phyloP scores from a whole-genome alignment of 2,888 invertebrate species.

The Epirrhoe tristata region DNA sequence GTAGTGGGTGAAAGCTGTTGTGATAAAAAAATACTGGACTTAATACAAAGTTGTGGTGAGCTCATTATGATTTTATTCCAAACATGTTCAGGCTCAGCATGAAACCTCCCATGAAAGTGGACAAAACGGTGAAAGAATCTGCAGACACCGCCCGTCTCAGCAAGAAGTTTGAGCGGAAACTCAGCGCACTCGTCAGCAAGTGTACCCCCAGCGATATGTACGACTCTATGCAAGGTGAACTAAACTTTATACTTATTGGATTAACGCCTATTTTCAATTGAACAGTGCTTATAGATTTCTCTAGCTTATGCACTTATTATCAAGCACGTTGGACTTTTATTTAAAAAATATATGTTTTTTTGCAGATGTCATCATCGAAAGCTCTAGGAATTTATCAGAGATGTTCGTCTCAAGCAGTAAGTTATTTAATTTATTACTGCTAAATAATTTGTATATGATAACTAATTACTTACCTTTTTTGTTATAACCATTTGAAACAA shows the following conservation, averaged over 20 bases:
- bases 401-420: constrained; percentile 68
- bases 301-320: no score
- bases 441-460: no score
- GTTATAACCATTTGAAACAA: no score
- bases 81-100: constrained; percentile 44
- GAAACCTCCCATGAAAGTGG: constrained; percentile 58
- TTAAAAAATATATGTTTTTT: no score
- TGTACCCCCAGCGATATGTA: constrained; percentile 56
- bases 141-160: constrained; percentile 68
- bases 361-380: constrained; percentile 74
- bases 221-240: constrained; percentile 71
- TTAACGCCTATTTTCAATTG: background rate
- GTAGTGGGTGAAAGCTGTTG: no score
- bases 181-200: constrained; percentile 57
- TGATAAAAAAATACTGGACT: no score
- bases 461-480: no score
- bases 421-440: constrained; percentile 36
- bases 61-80: background rate
- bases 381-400: constrained; percentile 66
- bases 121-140: constrained; percentile 67
- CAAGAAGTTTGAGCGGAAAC: constrained; percentile 73
- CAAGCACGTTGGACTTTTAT: no score
- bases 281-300: background rate
- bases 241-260: background rate
- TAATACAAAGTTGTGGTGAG: no score